Evolutionary conservation across 2,888 invertebrate genomes (phyloP).

Genomic region (Cryptocheilus praepositus): DNA sequence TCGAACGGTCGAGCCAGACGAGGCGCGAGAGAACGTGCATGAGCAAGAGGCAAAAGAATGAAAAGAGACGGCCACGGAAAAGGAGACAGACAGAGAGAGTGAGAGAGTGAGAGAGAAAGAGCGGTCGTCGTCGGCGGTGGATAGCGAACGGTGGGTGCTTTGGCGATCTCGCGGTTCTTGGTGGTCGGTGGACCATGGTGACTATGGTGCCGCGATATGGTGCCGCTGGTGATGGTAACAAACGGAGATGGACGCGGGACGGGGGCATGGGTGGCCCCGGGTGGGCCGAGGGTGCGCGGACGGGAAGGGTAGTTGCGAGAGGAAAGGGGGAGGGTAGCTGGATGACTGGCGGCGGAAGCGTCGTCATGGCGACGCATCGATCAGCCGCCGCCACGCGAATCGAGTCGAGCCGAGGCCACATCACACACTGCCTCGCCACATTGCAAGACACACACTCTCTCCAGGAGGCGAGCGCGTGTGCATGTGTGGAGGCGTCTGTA

Average conservation of each 20-base stretch:
- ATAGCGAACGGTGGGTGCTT: no score
- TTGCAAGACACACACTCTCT: constrained; percentile 26
- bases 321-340: constrained; percentile 61
- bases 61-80: no score
- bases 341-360: constrained; percentile 76
- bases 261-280: neutral
- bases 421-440: constrained; percentile 41
- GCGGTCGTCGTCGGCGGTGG: no score
- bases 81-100: no score
- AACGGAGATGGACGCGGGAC: constrained; percentile 49
- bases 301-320: constrained; percentile 20
- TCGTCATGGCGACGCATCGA: constrained; percentile 83
- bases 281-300: constrained; percentile 13
- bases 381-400: constrained; percentile 73
- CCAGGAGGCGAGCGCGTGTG: constrained; percentile 13
- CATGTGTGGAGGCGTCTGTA: constrained; percentile 2
- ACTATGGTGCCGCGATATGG: constrained; percentile 39
- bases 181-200: neutral
- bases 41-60: no score
- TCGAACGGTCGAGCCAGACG: no score
- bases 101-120: no score
- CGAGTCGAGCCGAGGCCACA: constrained; percentile 61
- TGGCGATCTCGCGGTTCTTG: constrained; percentile 1
- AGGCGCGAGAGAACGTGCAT: no score
- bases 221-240: constrained; percentile 61